Percentiles rank a stretch among this genome's conserved stretches.
Conservation (phyloP, 2,888 invertebrate species). For the Himalopsyche kuldschensis region DNA sequence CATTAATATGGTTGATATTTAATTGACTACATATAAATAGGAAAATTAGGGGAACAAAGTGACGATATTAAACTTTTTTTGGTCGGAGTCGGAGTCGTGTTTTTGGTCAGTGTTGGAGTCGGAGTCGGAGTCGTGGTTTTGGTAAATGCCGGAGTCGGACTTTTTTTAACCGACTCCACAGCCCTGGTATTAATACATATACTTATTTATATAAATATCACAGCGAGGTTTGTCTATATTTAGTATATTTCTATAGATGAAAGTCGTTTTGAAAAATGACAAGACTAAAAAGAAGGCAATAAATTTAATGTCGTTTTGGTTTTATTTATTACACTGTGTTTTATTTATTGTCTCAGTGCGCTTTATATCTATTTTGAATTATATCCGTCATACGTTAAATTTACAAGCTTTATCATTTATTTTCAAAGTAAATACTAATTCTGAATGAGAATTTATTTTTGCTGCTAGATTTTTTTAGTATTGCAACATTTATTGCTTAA, state of each 20-base stretch:
- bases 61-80: too few species aligned
- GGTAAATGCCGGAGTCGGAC: too few species aligned
- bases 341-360: background rate
- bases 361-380: background rate
- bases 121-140: too few species aligned
- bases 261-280: background rate
- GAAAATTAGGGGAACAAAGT: too few species aligned
- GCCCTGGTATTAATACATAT: too few species aligned
- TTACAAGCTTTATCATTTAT: background rate
- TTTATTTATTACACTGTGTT: background rate
- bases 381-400: background rate
- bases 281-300: background rate
- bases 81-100: too few species aligned
- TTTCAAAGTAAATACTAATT: background rate
- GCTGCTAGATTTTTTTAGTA: background rate
- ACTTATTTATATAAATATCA: too few species aligned
- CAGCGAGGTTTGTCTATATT: too few species aligned
- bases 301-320: background rate
- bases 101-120: too few species aligned
- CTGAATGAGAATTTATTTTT: background rate
- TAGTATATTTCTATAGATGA: background rate
- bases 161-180: too few species aligned
- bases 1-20: too few species aligned
- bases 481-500: background rate
- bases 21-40: too few species aligned